Evolutionary conservation across 2,113 vertebrate species (phyloP), one percentile per base, ranked within the genome.

Genomic region (Indicator maculatus): DNA sequence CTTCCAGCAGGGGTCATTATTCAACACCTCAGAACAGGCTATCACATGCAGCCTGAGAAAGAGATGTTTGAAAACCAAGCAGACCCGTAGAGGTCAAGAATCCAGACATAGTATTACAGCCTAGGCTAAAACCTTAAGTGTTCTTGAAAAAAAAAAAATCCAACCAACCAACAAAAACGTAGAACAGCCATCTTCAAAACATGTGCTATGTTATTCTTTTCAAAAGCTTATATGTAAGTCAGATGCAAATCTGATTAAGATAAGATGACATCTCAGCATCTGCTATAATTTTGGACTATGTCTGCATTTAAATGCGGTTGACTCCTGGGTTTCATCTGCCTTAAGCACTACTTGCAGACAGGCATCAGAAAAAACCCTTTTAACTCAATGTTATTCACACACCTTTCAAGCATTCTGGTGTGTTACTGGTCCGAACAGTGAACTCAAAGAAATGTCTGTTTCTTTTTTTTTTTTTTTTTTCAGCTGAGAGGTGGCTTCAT

Each of bases 1-100:
- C 24, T 90, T 88, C 95, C 95, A 90, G 83, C 33, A 94, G 90
- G 41, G 72, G 90, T 93, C 93, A 77, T 64, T 88, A 81, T 60
- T 73, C 45, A 76, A 80, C 45, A 76, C 1, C 12, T n/a, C 50
- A 83, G 72, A 75, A 41, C 27, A 18, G 6, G 12, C 60, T 64
- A 59, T 33, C 18, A 26, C 24, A 15, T 0, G 4, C 12, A 50
- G 21, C 30, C 56, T 17, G 8, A 82, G 13, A 9, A 81, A 96
- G 24, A 64, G 7, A 83, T 3, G 17, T 58, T 27, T 18, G 75
- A 66, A 82, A 82, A 75, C 11, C 20, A 74, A 27, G 8, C 1
- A 47, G 47, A 47, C 28, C 5, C 24, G 2, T 4, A 78, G n/a
- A 85, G 39, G 44, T 61, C 39, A 79, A 87, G 53, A 85, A 91